These are phyloP conservation scores for Pristionchus mayeri DNA, from an alignment of 2,888 invertebrate genomes.

Conservation along the genomic window DNA sequence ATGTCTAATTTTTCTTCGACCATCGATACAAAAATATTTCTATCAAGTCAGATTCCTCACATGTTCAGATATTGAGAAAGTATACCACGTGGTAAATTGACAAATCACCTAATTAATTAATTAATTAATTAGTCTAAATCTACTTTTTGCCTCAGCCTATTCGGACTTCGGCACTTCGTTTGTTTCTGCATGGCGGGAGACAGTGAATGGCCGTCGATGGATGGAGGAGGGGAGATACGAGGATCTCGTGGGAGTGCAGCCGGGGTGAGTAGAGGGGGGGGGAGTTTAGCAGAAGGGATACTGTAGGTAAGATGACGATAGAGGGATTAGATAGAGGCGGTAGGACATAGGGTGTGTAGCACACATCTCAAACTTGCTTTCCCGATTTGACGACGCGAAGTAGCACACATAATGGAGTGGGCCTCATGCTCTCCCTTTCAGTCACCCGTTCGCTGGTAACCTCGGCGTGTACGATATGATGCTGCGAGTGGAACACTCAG, in stretches of 20 bases:
- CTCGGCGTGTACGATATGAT: conserved; percentile 93
- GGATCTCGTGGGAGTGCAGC: conserved; percentile 57
- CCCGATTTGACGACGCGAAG: no score
- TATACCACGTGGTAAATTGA: no score
- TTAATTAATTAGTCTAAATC: background rate
- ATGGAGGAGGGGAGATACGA: conserved; percentile 60
- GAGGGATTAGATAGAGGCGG: background rate
- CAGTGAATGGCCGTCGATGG: conserved; percentile 92
- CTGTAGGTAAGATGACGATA: background rate
- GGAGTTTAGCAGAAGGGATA: background rate
- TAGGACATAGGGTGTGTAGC: background rate
- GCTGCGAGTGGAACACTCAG: conserved; percentile 68
- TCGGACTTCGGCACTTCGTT: conserved; percentile 87
- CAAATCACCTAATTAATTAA: background rate
- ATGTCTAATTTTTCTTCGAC: no score
- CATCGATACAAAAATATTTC: no score
- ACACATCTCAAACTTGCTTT: no score
- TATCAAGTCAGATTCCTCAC: no score
- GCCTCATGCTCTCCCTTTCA: conserved; percentile 73
- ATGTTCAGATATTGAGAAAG: no score
- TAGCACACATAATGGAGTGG: no score
- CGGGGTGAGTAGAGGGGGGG: conserved; percentile 53
- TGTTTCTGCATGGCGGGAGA: conserved; percentile 88
- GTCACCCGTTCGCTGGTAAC: conserved; percentile 94
- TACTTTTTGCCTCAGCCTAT: conserved; percentile 35